These are phyloP conservation scores for Isichthys henryi DNA, from an alignment of 2,113 vertebrate species.

Conservation along the genomic window DNA sequence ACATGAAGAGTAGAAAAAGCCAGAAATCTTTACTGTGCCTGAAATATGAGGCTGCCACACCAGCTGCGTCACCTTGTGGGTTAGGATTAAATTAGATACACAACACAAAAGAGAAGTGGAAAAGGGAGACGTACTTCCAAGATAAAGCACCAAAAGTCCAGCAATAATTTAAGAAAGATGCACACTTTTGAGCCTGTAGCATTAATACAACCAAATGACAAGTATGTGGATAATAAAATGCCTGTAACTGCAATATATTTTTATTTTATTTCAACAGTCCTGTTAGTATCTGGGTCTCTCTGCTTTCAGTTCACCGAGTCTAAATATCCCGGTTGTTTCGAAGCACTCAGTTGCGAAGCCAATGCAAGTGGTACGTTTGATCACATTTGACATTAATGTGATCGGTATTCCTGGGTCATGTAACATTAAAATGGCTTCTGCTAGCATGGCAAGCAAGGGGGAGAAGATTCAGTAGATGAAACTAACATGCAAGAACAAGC, in stretches of 20 bases:
- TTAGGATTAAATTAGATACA: background rate
- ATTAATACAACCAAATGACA: background rate
- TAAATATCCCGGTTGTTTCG: background rate
- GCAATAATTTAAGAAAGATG: background rate
- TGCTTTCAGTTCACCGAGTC: background rate
- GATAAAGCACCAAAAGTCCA: background rate
- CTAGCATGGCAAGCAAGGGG: background rate
- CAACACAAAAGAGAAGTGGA: background rate
- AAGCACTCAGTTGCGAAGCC: background rate
- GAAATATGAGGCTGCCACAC: background rate
- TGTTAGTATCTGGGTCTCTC: background rate
- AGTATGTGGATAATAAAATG: conserved; percentile 29
- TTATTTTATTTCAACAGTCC: background rate
- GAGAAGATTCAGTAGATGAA: background rate
- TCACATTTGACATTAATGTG: background rate
- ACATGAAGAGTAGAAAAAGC: background rate
- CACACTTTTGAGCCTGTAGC: background rate
- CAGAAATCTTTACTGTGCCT: background rate
- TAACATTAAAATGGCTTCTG: conserved; percentile 37
- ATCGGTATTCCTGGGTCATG: background rate
- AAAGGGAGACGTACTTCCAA: background rate
- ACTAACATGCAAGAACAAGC: conserved; percentile 65
- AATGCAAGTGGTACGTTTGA: background rate
- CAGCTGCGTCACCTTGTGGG: background rate
- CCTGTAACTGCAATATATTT: conserved; percentile 25